Base-by-base conservation (phyloP, 2,113 vertebrate genomes). In the Python bivittatus region DNA sequence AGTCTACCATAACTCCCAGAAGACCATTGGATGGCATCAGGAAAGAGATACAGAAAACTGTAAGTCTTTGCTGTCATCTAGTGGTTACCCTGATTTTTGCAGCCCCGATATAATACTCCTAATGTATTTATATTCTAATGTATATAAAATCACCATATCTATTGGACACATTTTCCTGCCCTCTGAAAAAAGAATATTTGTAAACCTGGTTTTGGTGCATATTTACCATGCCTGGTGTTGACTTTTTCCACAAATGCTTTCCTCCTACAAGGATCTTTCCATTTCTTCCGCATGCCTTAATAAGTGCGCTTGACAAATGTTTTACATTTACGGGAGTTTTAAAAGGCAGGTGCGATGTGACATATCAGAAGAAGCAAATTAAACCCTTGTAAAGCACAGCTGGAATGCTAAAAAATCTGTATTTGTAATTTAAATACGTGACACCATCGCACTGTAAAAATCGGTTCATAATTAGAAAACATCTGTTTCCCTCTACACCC, bases 361-460 rank as follows among this genome's bases (percentile, higher is more conserved):
- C 97, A 98, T 97, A 98, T 98, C 97, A 98, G 97, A 97, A 98
- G 98, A 97, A 98, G 97, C 98, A 98, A 98, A 98, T 98, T 98
- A 98, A 98, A 98, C 97, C 97, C 97, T 97, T 98, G 97, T 98
- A 97, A 98, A 97, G 98, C 98, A 98, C 98, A 98, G 98, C 98
- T 98, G 98, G 98, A 98, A 98, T 98, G 97, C 97, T 98, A 98
- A 98, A 98, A 92, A 98, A 97, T 98, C 97, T 98, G 97, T 97
- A 98, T 98, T 98, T 98, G 97, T 98, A 98, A 98, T 98, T 98
- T 98, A 98, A 98, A 98, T 98, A 98, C 97, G 97, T 98, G 97
- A 98, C 98, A 98, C 97, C 96, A 97, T 97, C 97, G 97, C 97
- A 98, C 98, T 98, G 97, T 98, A 98, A 98, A 92, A 98, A 98